phyloP scores from a whole-genome alignment of 2,797 vertebrate species.

The Artibeus jamaicensis region DNA sequence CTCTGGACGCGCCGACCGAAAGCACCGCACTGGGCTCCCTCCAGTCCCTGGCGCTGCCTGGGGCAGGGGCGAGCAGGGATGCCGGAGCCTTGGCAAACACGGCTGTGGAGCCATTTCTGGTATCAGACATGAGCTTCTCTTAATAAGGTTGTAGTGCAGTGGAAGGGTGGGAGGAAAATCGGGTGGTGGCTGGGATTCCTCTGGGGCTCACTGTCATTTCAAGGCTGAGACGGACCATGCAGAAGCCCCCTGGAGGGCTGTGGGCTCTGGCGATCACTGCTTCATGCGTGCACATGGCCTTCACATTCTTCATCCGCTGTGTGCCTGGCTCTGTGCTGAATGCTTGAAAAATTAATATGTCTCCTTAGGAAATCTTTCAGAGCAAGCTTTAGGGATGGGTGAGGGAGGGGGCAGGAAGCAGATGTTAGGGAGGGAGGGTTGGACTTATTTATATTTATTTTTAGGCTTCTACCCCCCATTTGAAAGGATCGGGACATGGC shows the following conservation, averaged over 20 bases:
- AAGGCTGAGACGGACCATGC: background rate
- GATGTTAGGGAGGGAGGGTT: background rate
- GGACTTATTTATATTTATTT: background rate
- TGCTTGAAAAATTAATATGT: background rate
- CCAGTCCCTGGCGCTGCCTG: background rate
- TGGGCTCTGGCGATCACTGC: background rate
- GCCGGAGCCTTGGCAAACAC: background rate
- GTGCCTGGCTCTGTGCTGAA: background rate
- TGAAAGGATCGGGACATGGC: background rate
- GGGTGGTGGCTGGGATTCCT: background rate
- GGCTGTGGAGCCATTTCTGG: background rate
- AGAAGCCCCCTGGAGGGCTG: background rate
- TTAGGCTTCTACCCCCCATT: background rate
- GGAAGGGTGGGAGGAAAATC: background rate
- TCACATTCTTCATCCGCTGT: too few species aligned
- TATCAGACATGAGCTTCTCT: background rate
- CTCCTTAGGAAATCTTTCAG: background rate
- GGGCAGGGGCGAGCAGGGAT: too few species aligned
- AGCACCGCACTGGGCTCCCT: fast-evolving
- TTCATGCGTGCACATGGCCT: fast-evolving
- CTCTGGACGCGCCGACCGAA: background rate
- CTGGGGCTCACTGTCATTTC: background rate
- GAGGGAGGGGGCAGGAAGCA: background rate
- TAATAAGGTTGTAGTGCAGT: background rate
- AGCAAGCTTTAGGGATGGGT: background rate